A percentile compares a stretch with the other conserved stretches of the same genome.
Conservation (phyloP, 2,888 invertebrate species). For the Hyalella azteca region DNA sequence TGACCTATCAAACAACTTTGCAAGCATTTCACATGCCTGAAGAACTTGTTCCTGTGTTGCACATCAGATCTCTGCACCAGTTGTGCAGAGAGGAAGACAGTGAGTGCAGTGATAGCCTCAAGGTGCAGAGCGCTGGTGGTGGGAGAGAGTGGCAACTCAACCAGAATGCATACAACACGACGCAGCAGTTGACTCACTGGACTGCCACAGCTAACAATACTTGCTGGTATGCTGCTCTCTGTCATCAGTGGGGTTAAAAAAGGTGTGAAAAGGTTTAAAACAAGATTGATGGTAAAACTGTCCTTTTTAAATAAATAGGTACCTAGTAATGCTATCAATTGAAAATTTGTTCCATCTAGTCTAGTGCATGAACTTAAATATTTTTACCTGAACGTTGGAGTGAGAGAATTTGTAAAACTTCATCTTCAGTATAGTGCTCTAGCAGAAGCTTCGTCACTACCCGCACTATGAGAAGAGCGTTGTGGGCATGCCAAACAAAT, state of each 20-base stretch:
- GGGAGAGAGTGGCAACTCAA: conserved; percentile 55
- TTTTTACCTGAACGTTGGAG: neutral
- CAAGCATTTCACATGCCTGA: neutral
- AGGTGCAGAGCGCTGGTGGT: conserved; percentile 54
- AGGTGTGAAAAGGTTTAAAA: no score
- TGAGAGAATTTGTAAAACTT: conserved; percentile 5
- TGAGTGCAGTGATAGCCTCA: conserved; percentile 55
- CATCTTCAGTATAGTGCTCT: conserved; percentile 51
- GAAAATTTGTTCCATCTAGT: no score
- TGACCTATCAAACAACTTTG: neutral
- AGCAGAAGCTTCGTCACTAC: conserved; percentile 53
- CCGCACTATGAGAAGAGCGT: conserved; percentile 54
- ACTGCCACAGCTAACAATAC: conserved; percentile 20
- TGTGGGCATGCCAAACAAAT: conserved; percentile 54
- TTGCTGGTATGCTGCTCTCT: neutral
- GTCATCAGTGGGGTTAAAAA: neutral
- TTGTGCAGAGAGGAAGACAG: conserved; percentile 52
- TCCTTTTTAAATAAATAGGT: no score
- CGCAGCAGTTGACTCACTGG: conserved; percentile 52
- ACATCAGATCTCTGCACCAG: conserved; percentile 38
- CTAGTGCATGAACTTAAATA: no score
- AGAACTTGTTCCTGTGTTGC: neutral
- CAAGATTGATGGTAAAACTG: no score
- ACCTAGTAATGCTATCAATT: no score
- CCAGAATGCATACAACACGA: conserved; percentile 53